Percentiles rank a stretch among this genome's conserved stretches.
phyloP scores from a whole-genome alignment of 2,113 vertebrate genomes.

The Polypterus senegalus region DNA sequence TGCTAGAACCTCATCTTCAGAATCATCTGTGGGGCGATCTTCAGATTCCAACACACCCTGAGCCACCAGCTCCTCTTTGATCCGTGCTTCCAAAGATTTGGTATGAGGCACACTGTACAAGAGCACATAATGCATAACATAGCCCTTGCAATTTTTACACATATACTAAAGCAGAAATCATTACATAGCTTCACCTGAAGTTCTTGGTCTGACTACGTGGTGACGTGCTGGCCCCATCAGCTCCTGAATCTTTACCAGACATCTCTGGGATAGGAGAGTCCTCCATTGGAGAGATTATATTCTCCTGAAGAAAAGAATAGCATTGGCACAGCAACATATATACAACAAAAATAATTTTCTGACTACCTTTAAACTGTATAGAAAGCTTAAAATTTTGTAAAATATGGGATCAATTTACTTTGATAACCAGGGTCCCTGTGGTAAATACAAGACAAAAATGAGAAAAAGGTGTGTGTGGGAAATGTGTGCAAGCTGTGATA shows the following conservation, averaged over 20 bases:
- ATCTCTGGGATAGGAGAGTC: constrained; percentile 94
- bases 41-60: constrained; percentile 90
- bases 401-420: too few species aligned
- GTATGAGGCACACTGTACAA: constrained; percentile 78
- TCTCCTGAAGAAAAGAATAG: constrained; percentile 53
- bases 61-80: constrained; percentile 91
- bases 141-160: too few species aligned
- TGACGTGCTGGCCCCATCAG: constrained; percentile 80
- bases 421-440: too few species aligned
- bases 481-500: too few species aligned
- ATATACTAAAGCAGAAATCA: too few species aligned
- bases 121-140: too few species aligned
- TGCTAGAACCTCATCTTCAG: constrained; percentile 82
- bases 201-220: constrained; percentile 92
- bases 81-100: constrained; percentile 84
- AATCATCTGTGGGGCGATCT: constrained; percentile 81
- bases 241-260: constrained; percentile 68
- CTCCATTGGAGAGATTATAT: constrained; percentile 96
- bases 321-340: too few species aligned
- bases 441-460: too few species aligned
- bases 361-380: too few species aligned
- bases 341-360: too few species aligned
- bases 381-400: too few species aligned
- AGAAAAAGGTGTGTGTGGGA: too few species aligned
- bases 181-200: constrained; percentile 63